These are phyloP conservation scores for Trimorus sp. DNA, from an alignment of 2,888 invertebrate genomes.

Conservation along the genomic window DNA sequence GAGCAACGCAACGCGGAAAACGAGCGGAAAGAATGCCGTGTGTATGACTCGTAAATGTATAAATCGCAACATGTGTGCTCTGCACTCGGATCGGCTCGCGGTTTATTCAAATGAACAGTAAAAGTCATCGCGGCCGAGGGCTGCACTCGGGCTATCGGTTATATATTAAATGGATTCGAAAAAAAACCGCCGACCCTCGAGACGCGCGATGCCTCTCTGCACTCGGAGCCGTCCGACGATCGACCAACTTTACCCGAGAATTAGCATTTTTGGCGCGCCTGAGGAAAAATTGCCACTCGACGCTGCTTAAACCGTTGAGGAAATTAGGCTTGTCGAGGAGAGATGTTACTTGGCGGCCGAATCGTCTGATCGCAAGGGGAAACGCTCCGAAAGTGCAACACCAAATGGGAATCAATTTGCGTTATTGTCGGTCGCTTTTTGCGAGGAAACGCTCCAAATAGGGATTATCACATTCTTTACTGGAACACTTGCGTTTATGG, in stretches of 20 bases:
- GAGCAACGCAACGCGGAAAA: slow-evolving; percentile 29
- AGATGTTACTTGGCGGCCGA: too few species aligned
- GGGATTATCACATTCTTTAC: too few species aligned
- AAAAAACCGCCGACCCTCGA: slow-evolving; percentile 25
- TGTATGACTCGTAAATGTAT: slow-evolving; percentile 47
- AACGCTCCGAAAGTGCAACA: too few species aligned
- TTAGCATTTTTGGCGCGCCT: slow-evolving; percentile 48
- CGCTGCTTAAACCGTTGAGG: slow-evolving; percentile 27
- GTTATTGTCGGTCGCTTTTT: too few species aligned
- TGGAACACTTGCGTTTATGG: too few species aligned
- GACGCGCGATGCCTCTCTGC: slow-evolving; percentile 5
- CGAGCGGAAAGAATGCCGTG: slow-evolving; percentile 51
- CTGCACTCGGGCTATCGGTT: slow-evolving; percentile 30
- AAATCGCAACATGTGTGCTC: slow-evolving; percentile 56
- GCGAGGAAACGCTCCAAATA: too few species aligned
- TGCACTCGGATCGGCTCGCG: slow-evolving; percentile 69
- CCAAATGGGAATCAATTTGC: too few species aligned
- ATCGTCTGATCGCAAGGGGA: too few species aligned
- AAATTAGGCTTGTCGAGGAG: slow-evolving; percentile 20
- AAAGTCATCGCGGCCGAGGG: slow-evolving; percentile 76
- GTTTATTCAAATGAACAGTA: slow-evolving; percentile 80
- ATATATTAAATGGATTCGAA: slow-evolving; percentile 36
- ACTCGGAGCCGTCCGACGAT: not conserved
- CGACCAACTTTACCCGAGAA: slow-evolving; percentile 37
- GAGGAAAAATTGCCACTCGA: slow-evolving; percentile 42